Base-by-base conservation (phyloP, 2,888 invertebrate species). In the Drosophila sordidula region DNA sequence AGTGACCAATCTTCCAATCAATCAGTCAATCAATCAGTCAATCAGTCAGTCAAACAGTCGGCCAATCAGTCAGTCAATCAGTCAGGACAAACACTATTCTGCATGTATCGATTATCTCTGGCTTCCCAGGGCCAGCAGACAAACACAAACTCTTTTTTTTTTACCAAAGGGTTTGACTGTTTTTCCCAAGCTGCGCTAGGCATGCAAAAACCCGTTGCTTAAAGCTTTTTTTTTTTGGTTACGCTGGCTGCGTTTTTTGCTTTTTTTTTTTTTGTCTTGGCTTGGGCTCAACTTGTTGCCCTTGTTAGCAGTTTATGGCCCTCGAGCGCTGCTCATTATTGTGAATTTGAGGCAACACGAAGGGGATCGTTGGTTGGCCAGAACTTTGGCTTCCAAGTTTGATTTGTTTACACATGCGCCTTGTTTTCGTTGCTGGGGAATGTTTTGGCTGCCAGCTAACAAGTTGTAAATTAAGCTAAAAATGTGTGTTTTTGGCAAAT, bases 381-480 rank as follows among this genome's bases (percentile, higher is more conserved):
- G 64, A 81, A 73, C 73, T 73, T 81, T 70, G 85, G 85, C 81
- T 78, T 75, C 59, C 59, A 76, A 85, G 81, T 81, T 81, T 85
- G 85, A 81, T 85, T 85, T 81, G 82, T 81, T 81, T 81, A 76
- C 76, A 81, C 69, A 81, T 85, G 75, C 70, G 78, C 73, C 75
- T 68, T 75, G 73, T 68, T 73, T 66, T 66, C 70, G 61, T 64
- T 64, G 59, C 58, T 65, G 50, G 63, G 42, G 49, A 54, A 69
- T 62, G 70, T 67, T 80, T 82, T 74, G 81, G 78, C 75, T 79
- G 85, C 68, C 85, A 78, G 84, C 80, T 80, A 84, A 84, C 83
- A 84, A 83, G 83, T 83, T 86, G 87, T 83, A 83, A 83, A 83
- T 83, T 87, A 80, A 83, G 80, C 83, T 80, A 77, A 84, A 81